Base-by-base conservation (phyloP, 1,140 invertebrate species). In the Saccostrea cuccullata region DNA sequence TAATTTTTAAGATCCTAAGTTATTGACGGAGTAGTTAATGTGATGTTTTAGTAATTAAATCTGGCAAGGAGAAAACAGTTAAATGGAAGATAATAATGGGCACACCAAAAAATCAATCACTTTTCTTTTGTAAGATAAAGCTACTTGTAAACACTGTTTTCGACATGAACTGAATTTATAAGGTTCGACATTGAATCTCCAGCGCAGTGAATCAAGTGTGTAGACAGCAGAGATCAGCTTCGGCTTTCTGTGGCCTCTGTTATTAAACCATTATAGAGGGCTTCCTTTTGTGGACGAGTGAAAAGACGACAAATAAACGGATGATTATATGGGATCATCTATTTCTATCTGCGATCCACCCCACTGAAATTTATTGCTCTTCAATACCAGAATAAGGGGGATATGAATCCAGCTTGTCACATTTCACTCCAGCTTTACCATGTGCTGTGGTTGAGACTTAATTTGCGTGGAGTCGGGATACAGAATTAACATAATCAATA, bases 401-500 rank as follows among this genome's bases (percentile, higher is more conserved):
- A 30, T 30, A 77, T 77, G 70, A 77, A 77, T 23, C 26, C 70
- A 17, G 11, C 11, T 11, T 77, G 70, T 77, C 70, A 77, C 70
- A 30, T 77, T 30, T 77, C 70, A 77, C 70, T 77, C 70, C 70
- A 77, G 70, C 70, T 26, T 26, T 36, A 77, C 26, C 23, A 30
- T 77, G 70, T 77, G 70, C 70, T 77, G 70, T 30, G 70, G 70
- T 77, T 77, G 30, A 12, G 70, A 77, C 70, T 77, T 77, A 77
- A 77, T 77, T 77, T 77, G 70, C 70, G 70, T 77, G 70, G 70
- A 77, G 70, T 77, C 30, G 70, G 70, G 26, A 77, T 30, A 77
- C 70, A 26, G 23, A 77, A 77, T 77, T 77, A 77, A 77, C 70
- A 77, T 77, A 77, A 77, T 77, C 70, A 77, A 77, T 77, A 77